Conservation (phyloP, 1,140 invertebrate species). For the Elysia chlorotica region DNA sequence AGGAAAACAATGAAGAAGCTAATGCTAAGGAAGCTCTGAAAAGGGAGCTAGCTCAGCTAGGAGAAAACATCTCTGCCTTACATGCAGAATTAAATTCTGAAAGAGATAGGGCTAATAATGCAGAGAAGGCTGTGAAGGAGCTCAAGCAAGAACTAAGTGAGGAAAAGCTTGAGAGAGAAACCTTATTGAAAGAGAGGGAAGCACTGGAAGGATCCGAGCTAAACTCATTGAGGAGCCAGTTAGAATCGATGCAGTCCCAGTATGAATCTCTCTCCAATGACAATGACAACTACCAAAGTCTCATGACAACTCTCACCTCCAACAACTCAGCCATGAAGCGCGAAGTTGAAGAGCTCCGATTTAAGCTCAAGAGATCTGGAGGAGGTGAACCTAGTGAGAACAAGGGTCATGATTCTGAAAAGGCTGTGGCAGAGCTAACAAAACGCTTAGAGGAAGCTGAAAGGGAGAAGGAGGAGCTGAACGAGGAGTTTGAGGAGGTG, state of each 20-base stretch:
- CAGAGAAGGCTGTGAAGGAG: conserved; percentile 7
- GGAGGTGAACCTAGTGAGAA: neutral
- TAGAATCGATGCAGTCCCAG: conserved; percentile 45
- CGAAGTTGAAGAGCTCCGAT: conserved; percentile 32
- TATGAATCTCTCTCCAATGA: conserved; percentile 76
- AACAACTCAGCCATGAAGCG: conserved; percentile 63
- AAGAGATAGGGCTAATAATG: neutral
- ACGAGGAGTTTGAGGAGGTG: conserved; percentile 50
- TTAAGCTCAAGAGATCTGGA: conserved; percentile 8
- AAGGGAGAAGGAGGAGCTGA: conserved; percentile 37
- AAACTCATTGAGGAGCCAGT: conserved; percentile 37
- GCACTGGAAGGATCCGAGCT: conserved; percentile 2
- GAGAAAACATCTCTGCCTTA: neutral
- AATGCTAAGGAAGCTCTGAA: neutral
- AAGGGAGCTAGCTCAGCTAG: neutral
- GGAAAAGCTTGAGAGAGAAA: neutral
- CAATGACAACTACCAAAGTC: conserved; percentile 76
- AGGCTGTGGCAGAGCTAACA: neutral
- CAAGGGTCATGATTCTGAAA: neutral
- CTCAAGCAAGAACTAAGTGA: conserved; percentile 1
- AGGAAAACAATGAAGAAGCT: neutral
- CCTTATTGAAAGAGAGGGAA: neutral
- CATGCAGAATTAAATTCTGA: conserved; percentile 9
- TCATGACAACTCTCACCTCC: conserved; percentile 57
- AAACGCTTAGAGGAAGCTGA: conserved; percentile 13